Evolutionary conservation across 2,797 vertebrate genomes (phyloP).

Genomic region (Platalea minor): DNA sequence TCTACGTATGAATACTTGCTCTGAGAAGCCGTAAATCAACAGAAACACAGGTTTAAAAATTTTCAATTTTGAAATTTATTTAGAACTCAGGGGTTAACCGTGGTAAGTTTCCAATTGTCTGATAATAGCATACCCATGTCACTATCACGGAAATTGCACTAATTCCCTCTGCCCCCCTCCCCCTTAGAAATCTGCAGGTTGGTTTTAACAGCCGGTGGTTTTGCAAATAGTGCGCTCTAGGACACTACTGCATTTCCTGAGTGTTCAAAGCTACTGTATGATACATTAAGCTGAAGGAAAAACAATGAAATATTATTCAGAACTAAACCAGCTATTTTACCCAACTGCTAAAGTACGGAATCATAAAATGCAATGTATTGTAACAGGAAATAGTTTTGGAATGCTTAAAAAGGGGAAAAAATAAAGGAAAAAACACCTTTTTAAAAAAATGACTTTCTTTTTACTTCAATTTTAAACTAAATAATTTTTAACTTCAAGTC

Average conservation of each 20-base stretch:
- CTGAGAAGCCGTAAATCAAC: constrained; percentile 29
- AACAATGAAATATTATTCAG: neutral
- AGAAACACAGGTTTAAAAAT: constrained; percentile 63
- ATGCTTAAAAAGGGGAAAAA: neutral
- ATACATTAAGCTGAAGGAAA: constrained; percentile 30
- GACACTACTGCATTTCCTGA: constrained; percentile 55
- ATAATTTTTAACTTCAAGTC: neutral
- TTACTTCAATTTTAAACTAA: neutral
- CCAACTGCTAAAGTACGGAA: neutral
- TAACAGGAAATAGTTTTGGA: neutral
- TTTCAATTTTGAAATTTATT: constrained; percentile 64
- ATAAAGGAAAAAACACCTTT: fast-evolving
- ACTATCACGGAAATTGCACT: constrained; percentile 36
- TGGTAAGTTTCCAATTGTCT: constrained; percentile 46
- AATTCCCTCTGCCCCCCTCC: constrained; percentile 1
- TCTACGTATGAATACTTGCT: neutral
- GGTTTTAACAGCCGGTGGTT: constrained; percentile 37
- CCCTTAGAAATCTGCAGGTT: constrained; percentile 29
- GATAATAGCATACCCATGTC: constrained; percentile 37
- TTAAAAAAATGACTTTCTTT: neutral
- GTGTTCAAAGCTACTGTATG: constrained; percentile 52
- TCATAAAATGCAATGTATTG: neutral
- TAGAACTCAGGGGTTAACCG: constrained; percentile 36
- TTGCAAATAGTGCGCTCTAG: constrained; percentile 23
- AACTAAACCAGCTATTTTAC: constrained; percentile 4